These are phyloP conservation scores for Columbina picui DNA, from an alignment of 2,113 vertebrate genomes.

Conservation along the genomic window DNA sequence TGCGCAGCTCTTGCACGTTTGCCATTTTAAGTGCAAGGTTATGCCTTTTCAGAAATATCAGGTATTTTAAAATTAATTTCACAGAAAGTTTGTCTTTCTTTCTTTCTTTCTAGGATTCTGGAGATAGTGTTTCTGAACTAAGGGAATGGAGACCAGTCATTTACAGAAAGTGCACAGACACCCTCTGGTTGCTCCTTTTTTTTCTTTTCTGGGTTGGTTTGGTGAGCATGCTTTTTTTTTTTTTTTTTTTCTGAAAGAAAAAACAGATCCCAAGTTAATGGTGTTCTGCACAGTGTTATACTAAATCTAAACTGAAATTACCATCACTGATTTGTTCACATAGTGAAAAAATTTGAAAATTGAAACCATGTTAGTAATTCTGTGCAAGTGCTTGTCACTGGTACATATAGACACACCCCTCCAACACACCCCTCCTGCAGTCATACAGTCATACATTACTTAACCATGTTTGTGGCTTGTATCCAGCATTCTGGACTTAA, in stretches of 20 bases:
- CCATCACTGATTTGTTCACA: not conserved
- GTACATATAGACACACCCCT: not conserved
- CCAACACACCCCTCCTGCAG: not conserved
- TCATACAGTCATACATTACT: not conserved
- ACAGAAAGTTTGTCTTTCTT: not conserved
- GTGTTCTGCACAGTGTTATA: not conserved
- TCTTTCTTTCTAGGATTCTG: constrained; percentile 53
- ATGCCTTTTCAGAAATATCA: fast-evolving
- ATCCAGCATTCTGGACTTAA: not conserved
- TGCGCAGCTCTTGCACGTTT: fast-evolving
- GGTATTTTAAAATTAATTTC: not conserved
- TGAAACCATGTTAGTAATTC: not conserved
- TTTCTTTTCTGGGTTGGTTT: constrained; percentile 80
- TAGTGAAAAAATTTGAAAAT: not conserved
- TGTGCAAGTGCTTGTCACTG: not conserved
- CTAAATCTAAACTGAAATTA: not conserved
- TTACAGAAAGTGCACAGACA: constrained; percentile 77
- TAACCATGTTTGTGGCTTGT: not conserved
- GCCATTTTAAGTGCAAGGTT: fast-evolving
- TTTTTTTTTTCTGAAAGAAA: not conserved
- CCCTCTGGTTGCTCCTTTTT: constrained; percentile 75
- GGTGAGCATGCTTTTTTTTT: constrained; percentile 69
- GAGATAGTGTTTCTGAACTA: not conserved
- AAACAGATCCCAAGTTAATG: too few relatives aligned
- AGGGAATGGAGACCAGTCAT: constrained; percentile 76